Base-by-base conservation (phyloP, 2,113 vertebrate species). In the Zeus faber region DNA sequence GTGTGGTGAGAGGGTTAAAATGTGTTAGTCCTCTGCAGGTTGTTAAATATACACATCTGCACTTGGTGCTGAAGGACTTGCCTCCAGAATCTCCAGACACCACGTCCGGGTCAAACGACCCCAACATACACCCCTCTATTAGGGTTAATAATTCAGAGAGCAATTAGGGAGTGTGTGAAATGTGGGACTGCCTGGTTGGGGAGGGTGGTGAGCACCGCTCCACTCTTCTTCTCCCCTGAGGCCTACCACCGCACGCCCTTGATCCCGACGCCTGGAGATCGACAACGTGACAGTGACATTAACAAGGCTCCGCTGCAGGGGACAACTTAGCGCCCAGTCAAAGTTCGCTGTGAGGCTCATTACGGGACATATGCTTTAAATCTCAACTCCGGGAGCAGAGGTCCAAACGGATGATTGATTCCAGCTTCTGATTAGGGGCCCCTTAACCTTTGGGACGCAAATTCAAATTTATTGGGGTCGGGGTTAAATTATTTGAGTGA, bases 361-460 rank as follows among this genome's bases (percentile, higher is more conserved):
- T 91, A 92, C 63, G 70, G 83, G 85, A 91, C 93, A 93, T 91
- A 89, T 91, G 90, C 88, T 93, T 89, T 88, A 87, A 89, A 92
- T 93, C 87, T 89, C 83, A 83, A 83, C 86, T 71, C 37, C 72
- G 66, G 76, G 84, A 37, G 33, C 33, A 37, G 33, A 9, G 33
- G 74, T 83, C 75, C 85, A 84, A 87, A 73, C 84, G 84, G 90
- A 80, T 83, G 85, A 91, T 83, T 80, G 86, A 89, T 89, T 87
- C 9, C 5, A 64, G 62, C 61, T 20, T 54, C 4, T 44, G 47
- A 22, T 45, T 48, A 17, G 7, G 80, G 74, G 72, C 21, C n/a
- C n/a, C n/a, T n/a, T 70, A 54, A 61, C 62, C 81, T 75, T 74
- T 77, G 77, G 77, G n/a, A n/a, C n/a, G n/a, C n/a, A n/a, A n/a